These are phyloP conservation scores for Dreissena polymorpha DNA, from an alignment of 1,140 invertebrate genomes.

Conservation along the genomic window DNA sequence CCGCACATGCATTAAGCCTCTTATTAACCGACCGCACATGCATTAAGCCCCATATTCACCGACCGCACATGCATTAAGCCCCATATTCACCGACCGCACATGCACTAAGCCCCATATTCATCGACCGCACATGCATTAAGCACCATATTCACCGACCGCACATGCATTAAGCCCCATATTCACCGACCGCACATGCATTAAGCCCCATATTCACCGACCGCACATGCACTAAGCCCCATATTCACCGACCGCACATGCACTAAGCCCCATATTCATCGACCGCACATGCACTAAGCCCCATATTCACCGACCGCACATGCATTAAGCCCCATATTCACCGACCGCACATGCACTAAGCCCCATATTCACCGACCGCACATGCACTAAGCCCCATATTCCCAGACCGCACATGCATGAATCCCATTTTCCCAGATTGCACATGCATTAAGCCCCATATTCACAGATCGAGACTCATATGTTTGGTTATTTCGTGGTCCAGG, in stretches of 20 bases:
- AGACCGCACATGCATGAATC: background rate
- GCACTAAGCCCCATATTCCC: background rate
- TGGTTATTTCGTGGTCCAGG: constrained; percentile 46
- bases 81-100: background rate
- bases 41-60: background rate
- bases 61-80: background rate
- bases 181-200: background rate
- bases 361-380: background rate
- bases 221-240: background rate
- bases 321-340: background rate
- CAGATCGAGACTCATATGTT: background rate
- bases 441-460: background rate
- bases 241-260: background rate
- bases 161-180: background rate
- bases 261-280: background rate
- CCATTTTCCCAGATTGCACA: background rate
- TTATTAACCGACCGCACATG: no score
- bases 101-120: background rate
- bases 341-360: no score
- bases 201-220: background rate
- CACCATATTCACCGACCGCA: no score
- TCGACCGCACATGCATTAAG: no score
- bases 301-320: background rate
- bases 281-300: background rate
- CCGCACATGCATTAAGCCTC: no score